Percentiles rank a stretch among this genome's conserved stretches.
phyloP scores from a whole-genome alignment of 2,113 vertebrate species.

The Epinephelus moara region DNA sequence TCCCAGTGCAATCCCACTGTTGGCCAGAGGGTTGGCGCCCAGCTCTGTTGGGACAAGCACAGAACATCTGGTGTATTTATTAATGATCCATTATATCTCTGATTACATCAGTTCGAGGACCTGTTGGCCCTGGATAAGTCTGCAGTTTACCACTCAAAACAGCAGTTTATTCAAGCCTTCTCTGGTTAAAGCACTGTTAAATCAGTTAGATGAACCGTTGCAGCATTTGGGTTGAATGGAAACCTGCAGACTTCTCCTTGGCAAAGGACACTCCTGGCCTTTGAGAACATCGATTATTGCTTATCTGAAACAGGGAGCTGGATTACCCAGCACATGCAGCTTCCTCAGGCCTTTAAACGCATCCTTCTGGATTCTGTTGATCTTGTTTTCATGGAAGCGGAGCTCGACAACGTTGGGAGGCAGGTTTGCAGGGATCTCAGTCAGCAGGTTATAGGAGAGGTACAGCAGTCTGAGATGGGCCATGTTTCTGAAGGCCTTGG shows the following conservation, averaged over 20 bases:
- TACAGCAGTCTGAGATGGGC: conserved; percentile 91
- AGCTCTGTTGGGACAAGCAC: conserved; percentile 87
- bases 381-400: conserved; percentile 95
- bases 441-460: conserved; percentile 94
- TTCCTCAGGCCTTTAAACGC: conserved; percentile 92
- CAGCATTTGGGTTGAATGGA: background rate
- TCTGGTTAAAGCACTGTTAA: background rate
- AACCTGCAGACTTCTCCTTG: background rate
- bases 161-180: background rate
- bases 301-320: background rate
- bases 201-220: background rate
- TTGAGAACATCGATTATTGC: background rate
- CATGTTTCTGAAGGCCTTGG: conserved; percentile 92
- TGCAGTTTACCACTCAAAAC: background rate
- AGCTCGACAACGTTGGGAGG: conserved; percentile 92
- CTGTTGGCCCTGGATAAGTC: background rate
- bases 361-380: conserved; percentile 91
- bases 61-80: conserved; percentile 46
- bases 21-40: conserved; percentile 96
- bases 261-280: background rate
- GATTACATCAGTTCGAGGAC: background rate
- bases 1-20: conserved; percentile 91
- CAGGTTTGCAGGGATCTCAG: conserved; percentile 92
- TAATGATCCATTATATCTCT: background rate
- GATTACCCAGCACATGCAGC: conserved; percentile 94